Percentiles rank a stretch among this genome's conserved stretches.
These are phyloP conservation scores for Luehdorfia chinensis DNA, from an alignment of 1,140 invertebrate genomes.

Conservation along the genomic window DNA sequence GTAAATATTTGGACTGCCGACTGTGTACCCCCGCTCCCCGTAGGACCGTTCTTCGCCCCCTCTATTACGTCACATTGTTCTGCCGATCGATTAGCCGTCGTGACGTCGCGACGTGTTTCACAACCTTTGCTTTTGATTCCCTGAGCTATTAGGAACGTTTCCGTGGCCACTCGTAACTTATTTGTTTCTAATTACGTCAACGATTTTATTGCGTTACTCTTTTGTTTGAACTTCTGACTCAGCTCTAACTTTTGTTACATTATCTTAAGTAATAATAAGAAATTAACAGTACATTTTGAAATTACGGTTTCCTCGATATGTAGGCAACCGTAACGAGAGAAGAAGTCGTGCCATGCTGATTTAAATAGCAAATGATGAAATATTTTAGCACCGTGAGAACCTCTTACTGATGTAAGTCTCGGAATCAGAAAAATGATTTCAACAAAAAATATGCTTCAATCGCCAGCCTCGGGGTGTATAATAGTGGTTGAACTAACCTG, in stretches of 20 bases:
- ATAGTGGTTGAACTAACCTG: constrained; percentile 74
- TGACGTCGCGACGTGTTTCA: constrained; percentile 52
- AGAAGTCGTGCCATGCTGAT: constrained; percentile 20
- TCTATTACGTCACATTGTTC: constrained; percentile 70
- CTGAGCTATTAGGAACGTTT: constrained; percentile 22
- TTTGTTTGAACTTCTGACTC: constrained; percentile 2
- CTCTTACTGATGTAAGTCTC: constrained; percentile 44
- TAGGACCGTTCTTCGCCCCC: constrained; percentile 29
- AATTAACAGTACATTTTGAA: too few relatives aligned
- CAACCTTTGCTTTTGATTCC: constrained; percentile 44
- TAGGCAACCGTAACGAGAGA: too few relatives aligned
- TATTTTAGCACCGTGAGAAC: constrained; percentile 55
- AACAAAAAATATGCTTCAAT: constrained; percentile 66
- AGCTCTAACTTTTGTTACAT: background rate
- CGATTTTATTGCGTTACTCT: background rate
- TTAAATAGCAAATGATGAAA: constrained; percentile 29
- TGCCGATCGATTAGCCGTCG: constrained; percentile 64
- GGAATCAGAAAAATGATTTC: constrained; percentile 62
- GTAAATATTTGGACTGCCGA: constrained; percentile 66
- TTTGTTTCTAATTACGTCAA: constrained; percentile 7
- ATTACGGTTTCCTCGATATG: too few relatives aligned
- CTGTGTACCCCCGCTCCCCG: constrained; percentile 27
- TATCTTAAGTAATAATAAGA: background rate
- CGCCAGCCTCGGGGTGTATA: constrained; percentile 61
- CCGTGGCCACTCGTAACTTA: background rate